Percentiles rank a stretch among this genome's conserved stretches.
Conservation (phyloP, 1,140 invertebrate genomes). For the Portunus trituberculatus region DNA sequence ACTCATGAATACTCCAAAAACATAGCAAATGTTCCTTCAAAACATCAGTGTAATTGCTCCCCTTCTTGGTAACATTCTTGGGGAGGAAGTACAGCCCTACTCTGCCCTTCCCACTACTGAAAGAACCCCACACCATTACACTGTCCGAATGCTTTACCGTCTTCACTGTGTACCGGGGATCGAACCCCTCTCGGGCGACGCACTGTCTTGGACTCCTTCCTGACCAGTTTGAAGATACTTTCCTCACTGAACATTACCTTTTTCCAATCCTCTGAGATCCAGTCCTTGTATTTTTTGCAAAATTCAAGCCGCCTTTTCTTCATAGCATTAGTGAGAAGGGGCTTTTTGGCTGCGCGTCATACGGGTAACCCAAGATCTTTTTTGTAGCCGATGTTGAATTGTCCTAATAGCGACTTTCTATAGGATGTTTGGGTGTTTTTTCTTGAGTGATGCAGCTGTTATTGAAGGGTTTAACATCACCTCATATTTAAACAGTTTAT, state of each 20-base stretch:
- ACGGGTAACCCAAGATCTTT: background rate
- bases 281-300: conserved; percentile 5
- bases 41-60: too few relatives aligned
- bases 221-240: background rate
- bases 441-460: too few relatives aligned
- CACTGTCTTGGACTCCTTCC: background rate
- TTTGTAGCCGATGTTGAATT: background rate
- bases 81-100: background rate
- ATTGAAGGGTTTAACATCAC: too few relatives aligned
- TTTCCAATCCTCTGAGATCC: background rate
- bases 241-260: background rate
- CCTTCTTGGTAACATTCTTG: too few relatives aligned
- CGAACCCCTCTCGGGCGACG: background rate
- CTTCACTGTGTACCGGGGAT: background rate
- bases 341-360: background rate
- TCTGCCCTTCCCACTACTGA: background rate
- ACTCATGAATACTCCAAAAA: too few relatives aligned
- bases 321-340: background rate
- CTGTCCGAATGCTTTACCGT: background rate
- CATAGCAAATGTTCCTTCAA: too few relatives aligned
- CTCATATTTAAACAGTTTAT: too few relatives aligned
- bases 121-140: background rate
- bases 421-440: too few relatives aligned
- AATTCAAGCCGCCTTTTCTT: conserved; percentile 15
- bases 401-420: background rate